Conservation (phyloP, 2,888 invertebrate species). For the Apantesis nais region DNA sequence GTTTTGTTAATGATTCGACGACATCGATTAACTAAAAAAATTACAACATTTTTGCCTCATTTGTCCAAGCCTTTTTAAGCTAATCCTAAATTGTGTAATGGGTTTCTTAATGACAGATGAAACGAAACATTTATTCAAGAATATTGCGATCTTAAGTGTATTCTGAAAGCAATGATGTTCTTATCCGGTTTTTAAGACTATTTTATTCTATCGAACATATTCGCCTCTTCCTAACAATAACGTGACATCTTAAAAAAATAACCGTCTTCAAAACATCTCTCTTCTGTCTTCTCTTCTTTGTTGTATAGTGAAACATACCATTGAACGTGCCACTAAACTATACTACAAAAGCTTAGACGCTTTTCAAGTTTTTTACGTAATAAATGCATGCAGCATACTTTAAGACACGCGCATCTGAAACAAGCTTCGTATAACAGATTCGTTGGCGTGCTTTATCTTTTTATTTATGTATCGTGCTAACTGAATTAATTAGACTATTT, state of each 20-base stretch:
- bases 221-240: background rate
- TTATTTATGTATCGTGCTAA: background rate
- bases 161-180: background rate
- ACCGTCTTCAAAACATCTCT: background rate
- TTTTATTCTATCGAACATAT: background rate
- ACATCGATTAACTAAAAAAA: background rate
- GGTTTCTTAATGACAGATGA: background rate
- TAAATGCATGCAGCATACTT: background rate
- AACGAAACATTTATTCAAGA: background rate
- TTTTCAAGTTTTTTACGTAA: no score
- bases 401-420: background rate
- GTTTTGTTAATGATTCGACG: background rate
- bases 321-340: no score
- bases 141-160: background rate
- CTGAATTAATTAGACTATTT: background rate
- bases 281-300: background rate
- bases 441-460: no score
- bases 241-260: no score
- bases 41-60: background rate
- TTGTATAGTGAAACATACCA: background rate
- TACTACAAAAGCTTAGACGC: no score
- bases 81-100: no score
- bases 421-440: background rate
- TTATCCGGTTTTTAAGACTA: background rate
- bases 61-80: no score